Evolutionary conservation across 2,113 vertebrate genomes (phyloP).

Genomic region (Sinocyclocheilus maitianheensis): DNA sequence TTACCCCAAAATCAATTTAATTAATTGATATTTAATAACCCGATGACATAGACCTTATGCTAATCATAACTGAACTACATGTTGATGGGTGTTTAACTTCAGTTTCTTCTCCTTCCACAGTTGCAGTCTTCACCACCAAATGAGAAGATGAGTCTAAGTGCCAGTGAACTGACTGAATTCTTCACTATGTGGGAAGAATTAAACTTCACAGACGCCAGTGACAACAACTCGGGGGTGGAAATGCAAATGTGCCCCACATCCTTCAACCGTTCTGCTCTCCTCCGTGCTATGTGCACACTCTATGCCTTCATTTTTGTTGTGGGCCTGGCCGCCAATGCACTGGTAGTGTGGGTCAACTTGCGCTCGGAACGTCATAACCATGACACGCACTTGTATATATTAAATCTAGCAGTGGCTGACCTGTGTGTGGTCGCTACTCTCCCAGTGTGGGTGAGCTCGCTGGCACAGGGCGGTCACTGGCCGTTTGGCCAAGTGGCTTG

Average conservation of each 20-base stretch:
- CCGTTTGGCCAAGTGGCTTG: constrained; percentile 88
- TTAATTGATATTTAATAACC: neutral
- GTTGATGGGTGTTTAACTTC: neutral
- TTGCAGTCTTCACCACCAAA: constrained; percentile 37
- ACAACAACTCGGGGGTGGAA: constrained; percentile 79
- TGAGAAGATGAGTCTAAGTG: constrained; percentile 72
- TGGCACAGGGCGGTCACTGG: constrained; percentile 90
- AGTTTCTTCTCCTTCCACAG: constrained; percentile 40
- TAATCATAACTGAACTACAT: neutral
- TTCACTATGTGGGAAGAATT: constrained; percentile 75
- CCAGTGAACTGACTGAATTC: constrained; percentile 72
- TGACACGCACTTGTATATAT: constrained; percentile 91
- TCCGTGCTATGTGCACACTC: constrained; percentile 85
- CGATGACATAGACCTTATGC: neutral
- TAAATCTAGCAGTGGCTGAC: constrained; percentile 90
- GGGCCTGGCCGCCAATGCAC: constrained; percentile 86
- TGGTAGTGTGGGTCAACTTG: constrained; percentile 93
- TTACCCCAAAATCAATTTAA: too few relatives aligned
- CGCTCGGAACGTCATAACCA: constrained; percentile 83
- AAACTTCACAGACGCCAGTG: constrained; percentile 80
- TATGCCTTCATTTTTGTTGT: constrained; percentile 92
- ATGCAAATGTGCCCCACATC: constrained; percentile 72
- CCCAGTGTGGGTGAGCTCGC: constrained; percentile 90
- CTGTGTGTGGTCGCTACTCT: constrained; percentile 90
- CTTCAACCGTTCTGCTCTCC: constrained; percentile 80